A percentile compares a stretch with the other conserved stretches of the same genome.
phyloP scores from a whole-genome alignment of 2,797 vertebrate species.

The Corythornis leucogaster region DNA sequence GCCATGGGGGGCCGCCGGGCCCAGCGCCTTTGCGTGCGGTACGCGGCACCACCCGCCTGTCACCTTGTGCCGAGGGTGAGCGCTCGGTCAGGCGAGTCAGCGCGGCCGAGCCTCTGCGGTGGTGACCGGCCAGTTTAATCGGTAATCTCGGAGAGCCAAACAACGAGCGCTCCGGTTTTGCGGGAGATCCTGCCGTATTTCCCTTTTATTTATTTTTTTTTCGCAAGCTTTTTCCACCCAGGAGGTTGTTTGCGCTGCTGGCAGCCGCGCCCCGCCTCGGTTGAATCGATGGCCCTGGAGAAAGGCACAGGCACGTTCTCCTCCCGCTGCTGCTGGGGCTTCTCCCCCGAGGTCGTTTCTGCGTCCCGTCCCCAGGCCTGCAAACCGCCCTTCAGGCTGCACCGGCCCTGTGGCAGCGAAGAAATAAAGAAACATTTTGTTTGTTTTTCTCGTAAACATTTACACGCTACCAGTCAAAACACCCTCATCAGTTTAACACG shows the following conservation, averaged over 20 bases:
- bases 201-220: too few species aligned
- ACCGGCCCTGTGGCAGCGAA: background rate
- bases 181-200: background rate
- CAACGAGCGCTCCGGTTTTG: background rate
- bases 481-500: too few species aligned
- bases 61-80: background rate
- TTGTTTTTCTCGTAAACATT: too few species aligned
- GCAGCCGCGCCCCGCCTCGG: background rate
- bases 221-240: background rate
- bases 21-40: background rate
- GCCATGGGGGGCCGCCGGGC: background rate
- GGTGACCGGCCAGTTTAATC: rapidly evolving
- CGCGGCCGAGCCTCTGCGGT: rapidly evolving
- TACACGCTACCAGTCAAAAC: too few species aligned
- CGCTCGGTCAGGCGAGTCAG: too few species aligned
- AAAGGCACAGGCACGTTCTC: rapidly evolving
- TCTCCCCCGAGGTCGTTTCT: rapidly evolving
- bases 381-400: rapidly evolving
- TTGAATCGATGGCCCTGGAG: rapidly evolving
- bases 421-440: background rate
- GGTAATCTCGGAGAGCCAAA: rapidly evolving
- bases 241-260: background rate
- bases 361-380: background rate
- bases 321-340: background rate
- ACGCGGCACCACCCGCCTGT: background rate